Evolutionary conservation across 92 coral and sea anemone genomes (phyloP), one percentile per base, ranked within the genome.

Genomic region (Porites divaricata): DNA sequence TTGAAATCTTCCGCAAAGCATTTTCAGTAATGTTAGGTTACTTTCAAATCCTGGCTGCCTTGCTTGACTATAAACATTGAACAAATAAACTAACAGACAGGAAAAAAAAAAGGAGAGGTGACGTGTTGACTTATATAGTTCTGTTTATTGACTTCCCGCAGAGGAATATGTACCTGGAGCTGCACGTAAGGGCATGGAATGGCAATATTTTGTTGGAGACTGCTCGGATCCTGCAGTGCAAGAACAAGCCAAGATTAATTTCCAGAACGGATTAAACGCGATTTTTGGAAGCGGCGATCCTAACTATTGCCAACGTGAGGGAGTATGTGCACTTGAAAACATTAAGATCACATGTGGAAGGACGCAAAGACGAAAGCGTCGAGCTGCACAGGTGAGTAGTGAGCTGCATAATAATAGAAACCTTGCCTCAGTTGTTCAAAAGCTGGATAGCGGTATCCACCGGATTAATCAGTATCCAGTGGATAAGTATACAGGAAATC

Each of bases 161-260:
- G 93, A 90, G 93, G 93, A 65, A 72, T 90, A 86, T 57, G 89
- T 89, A 6, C 98, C 98, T 10, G 91, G 92, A 4, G 97, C 95
- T 5, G 95, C 92, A 4, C 74, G 90, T 4, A 95, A 95, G 72
- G 99, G 99, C 20, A 87, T 97, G 93, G 98, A 89, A 66, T 97
- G 95, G 92, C 98, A 97, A 73, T 97, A 97, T 66, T 93, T 87
- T 75, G 81, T 88, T 28, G 99, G 99, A 1, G 90, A 97, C 84
- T 97, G 99, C 63, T 81, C 88, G 8, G 88, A 93, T 81, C 95
- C 93, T 1, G 81, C 78, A 1, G 97, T 93, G 45, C 98, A 97
- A 56, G 24, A 17, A 58, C 89, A 95, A 70, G 95, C 97, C 25
- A 97, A 97, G 71, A n/a, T 79, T 0, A 86, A 84, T 72, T 97